These are phyloP conservation scores for Pseudomyrmex pallidus DNA, from an alignment of 1,140 invertebrate genomes.

Conservation along the genomic window DNA sequence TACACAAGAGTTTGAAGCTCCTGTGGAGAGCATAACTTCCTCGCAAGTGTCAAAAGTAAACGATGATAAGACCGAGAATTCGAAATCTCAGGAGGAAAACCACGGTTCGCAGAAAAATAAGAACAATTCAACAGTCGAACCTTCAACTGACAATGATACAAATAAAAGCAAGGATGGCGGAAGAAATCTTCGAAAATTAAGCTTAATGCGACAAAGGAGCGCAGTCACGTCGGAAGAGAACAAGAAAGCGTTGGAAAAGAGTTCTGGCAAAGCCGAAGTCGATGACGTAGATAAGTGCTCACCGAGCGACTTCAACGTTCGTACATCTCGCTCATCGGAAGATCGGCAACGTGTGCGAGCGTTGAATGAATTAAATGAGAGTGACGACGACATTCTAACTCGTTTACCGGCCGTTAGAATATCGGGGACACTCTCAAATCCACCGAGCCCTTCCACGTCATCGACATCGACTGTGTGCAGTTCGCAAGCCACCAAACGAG, in stretches of 20 bases:
- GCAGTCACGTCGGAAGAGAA: neutral
- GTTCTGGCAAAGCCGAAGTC: neutral
- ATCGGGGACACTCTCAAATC: conserved; percentile 70
- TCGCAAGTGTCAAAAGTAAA: neutral
- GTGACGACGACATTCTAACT: conserved; percentile 73
- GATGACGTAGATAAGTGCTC: conserved; percentile 1
- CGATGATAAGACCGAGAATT: neutral
- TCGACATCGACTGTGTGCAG: conserved; percentile 7
- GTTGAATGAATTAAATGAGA: neutral
- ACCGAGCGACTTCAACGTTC: neutral
- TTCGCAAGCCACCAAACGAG: neutral
- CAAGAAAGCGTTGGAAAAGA: neutral
- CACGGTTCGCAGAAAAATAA: neutral
- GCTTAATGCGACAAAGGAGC: neutral
- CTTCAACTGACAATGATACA: neutral
- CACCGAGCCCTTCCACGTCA: conserved; percentile 58
- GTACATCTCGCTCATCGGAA: neutral
- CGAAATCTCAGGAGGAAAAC: conserved; percentile 21
- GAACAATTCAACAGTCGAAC: neutral
- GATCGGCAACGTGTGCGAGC: neutral
- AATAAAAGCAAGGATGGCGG: neutral
- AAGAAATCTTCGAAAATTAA: conserved; percentile 19
- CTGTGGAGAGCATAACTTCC: neutral
- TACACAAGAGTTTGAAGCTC: conserved; percentile 10
- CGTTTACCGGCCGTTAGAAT: conserved; percentile 74